Percentiles rank a stretch among this genome's conserved stretches.
Conservation (phyloP, 2,113 vertebrate species). For the Python bivittatus region DNA sequence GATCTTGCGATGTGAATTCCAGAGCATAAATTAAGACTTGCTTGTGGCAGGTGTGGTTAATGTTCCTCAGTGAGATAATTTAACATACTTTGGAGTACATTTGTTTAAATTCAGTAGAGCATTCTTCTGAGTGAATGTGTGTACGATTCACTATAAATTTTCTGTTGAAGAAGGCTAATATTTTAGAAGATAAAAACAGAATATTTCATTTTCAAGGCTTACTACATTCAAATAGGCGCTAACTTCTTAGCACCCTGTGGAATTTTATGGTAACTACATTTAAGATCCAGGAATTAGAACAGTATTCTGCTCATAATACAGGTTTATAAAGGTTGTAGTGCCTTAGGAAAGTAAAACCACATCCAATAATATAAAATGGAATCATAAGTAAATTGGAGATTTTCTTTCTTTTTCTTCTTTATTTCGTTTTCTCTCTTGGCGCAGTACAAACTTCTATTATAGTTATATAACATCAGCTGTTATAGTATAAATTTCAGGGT, state of each 20-base stretch:
- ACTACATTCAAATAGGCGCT: neutral
- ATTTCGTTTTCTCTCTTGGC: neutral
- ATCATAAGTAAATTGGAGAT: neutral
- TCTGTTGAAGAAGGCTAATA: neutral
- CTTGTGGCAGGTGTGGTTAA: neutral
- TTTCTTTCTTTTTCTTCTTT: neutral
- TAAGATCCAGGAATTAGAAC: neutral
- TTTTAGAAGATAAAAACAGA: neutral
- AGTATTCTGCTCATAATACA: neutral
- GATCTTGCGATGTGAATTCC: slow-evolving; percentile 1
- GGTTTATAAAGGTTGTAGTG: neutral
- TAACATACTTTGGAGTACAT: neutral
- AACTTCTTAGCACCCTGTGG: neutral
- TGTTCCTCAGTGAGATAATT: neutral
- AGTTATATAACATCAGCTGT: neutral
- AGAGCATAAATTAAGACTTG: neutral
- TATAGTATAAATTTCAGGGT: neutral
- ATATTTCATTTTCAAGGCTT: neutral
- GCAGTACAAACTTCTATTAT: neutral
- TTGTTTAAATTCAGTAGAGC: neutral
- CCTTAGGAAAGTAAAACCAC: neutral
- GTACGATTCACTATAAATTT: neutral
- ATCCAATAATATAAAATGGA: neutral
- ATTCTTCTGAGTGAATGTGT: neutral
- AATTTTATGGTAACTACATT: neutral